Percentiles rank a stretch among this genome's conserved stretches.
Evolutionary conservation across 2,797 vertebrate species (phyloP).

Genomic region (Trachurus trachurus): DNA sequence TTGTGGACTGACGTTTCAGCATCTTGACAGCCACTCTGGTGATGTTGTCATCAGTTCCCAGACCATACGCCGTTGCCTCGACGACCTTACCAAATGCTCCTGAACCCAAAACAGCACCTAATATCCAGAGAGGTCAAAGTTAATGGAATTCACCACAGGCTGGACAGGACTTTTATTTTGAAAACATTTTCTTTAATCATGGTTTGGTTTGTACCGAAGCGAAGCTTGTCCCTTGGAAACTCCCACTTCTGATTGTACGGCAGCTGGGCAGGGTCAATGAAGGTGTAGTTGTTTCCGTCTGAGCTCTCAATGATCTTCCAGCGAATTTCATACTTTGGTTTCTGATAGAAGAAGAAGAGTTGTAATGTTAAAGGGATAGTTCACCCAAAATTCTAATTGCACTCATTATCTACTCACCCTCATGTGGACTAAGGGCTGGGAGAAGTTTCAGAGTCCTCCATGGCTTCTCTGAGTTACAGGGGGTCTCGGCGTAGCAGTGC

Average conservation of each 20-base stretch:
- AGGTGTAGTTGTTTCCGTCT: constrained; percentile 93
- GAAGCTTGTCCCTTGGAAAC: constrained; percentile 94
- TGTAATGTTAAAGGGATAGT: background rate
- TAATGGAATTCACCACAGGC: background rate
- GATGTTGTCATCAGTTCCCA: constrained; percentile 87
- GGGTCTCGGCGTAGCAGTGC: too few species aligned
- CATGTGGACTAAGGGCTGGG: too few species aligned
- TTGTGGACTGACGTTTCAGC: constrained; percentile 91
- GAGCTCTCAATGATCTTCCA: constrained; percentile 96
- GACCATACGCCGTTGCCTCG: constrained; percentile 93
- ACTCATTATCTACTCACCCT: too few species aligned
- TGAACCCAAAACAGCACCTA: constrained; percentile 94
- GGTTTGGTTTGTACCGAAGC: constrained; percentile 86
- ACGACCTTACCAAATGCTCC: constrained; percentile 98
- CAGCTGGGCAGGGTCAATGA: constrained; percentile 93
- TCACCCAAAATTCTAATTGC: too few species aligned
- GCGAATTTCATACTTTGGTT: constrained; percentile 93
- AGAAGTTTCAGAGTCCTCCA: too few species aligned
- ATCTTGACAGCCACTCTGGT: constrained; percentile 97
- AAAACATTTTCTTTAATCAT: background rate
- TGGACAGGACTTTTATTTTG: background rate
- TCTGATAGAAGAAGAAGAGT: constrained; percentile 80
- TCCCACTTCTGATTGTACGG: constrained; percentile 96
- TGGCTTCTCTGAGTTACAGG: too few species aligned
- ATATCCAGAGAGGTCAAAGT: constrained; percentile 5